Base-by-base conservation (phyloP, 1,140 invertebrate genomes). In the Drosophila orosa region DNA sequence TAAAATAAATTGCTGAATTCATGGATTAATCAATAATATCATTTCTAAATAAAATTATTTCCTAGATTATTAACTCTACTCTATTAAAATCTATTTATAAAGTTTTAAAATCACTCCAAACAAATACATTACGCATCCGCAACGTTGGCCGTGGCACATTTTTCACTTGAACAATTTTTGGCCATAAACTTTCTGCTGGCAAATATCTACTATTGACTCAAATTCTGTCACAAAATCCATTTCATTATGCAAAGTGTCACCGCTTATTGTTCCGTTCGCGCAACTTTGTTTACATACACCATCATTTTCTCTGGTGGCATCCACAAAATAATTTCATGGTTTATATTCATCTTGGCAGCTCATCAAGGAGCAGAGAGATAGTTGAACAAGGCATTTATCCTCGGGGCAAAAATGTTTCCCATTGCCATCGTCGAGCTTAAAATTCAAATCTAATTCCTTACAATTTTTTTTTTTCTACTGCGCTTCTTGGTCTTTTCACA, bases 181-280 rank as follows among this genome's bases (percentile, higher is more conserved):
- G 10, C 3, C 45, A 45, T 45, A n/a, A 68, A 33, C 44, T 50
- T 42, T 65, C 8, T n/a, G 17, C 27, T 52, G 24, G 15, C 24
- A 24, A 57, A 31, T 24, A 47, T 48, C 27, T 56, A 10, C 13
- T 40, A 42, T 68, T 40, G 40, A 66, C 27, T 17, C 5, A 42
- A 42, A 50, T 54, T 66, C 45, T 13, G 17, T 33, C 29, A 27
- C 17, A 54, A 63, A 68, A 66, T 42, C 60, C 52, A 71, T 72
- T 72, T 72, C 27, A 72, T 72, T 71, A 72, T 71, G 66, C 68
- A 58, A 72, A 71, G 65, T 58, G 54, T 58, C 68, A 48, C 31
- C n/a, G 67, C 15, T 72, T 71, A 71, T 72, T 69, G 67, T 69
- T 47, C n/a, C 24, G 52, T 37, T 44, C 12, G n/a, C 27, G 22